phyloP scores from a whole-genome alignment of 2,113 vertebrate species.

The Rafetus swinhoei region DNA sequence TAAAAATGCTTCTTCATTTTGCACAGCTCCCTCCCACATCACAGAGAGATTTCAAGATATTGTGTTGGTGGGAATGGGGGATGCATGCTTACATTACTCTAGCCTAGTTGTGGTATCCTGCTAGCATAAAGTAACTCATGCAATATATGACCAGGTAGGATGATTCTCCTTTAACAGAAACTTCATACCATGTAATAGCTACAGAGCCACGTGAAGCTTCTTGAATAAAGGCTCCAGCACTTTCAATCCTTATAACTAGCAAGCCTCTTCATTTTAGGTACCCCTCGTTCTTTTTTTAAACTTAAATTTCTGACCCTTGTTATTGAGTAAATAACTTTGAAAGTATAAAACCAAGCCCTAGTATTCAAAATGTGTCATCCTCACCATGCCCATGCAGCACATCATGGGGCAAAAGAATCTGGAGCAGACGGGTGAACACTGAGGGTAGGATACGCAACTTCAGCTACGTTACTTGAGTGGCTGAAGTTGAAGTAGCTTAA shows the following conservation, averaged over 20 bases:
- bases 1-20: not conserved
- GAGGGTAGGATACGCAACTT: too few relatives aligned
- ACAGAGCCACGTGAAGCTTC: not conserved
- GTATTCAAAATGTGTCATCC: not conserved
- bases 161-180: not conserved
- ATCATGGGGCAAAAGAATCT: not conserved
- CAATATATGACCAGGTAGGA: not conserved
- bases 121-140: not conserved
- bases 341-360: not conserved
- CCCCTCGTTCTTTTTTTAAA: not conserved
- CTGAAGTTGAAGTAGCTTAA: too few relatives aligned
- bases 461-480: too few relatives aligned
- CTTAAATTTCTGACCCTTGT: not conserved
- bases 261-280: not conserved
- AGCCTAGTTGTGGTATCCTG: not conserved
- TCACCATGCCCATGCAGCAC: not conserved
- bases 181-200: too few relatives aligned
- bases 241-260: fast-evolving
- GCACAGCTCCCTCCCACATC: not conserved
- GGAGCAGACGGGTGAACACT: not conserved
- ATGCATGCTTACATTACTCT: not conserved
- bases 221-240: not conserved
- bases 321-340: not conserved
- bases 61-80: too few relatives aligned
- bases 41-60: not conserved